Base-by-base conservation (phyloP, 2,113 vertebrate genomes). In the Corythoichthys haematopterus region DNA sequence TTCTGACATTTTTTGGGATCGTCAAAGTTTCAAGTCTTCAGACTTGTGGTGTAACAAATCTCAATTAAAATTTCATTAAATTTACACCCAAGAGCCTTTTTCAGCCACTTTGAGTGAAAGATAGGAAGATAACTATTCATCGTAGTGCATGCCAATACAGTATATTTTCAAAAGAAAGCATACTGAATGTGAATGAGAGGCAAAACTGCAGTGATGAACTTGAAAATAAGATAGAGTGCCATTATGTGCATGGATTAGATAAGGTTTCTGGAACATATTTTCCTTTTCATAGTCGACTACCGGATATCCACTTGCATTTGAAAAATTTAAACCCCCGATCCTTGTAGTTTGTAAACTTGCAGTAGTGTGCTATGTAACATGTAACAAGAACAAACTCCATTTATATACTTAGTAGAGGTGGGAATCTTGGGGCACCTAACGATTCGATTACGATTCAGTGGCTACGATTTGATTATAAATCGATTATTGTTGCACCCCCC, bases 81-180 rank as follows among this genome's bases (percentile, higher is more conserved):
- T 63, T 7, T n/a, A 64, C 51, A 48, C 67, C 2, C 46, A 53
- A n/a, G 4, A 46, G 50, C 46, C 56, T 37, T 1, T 64, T 7
- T 60, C 59, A 43, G 37, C 16, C 38, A 4, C 3, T 61, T 52
- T 62, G 45, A 45, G 37, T n/a, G 3, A 47, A 14, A 38, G 8
- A 58, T 45, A 36, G 6, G 7, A 36, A 52, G 33, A 8, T 43
- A 43, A 16, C 38, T 11, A 65, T 16, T 48, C 52, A 37, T 46
- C 58, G 51, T 28, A 36, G 16, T 33, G 43, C n/a, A 48, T 69
- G 46, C 37, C 56, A 69, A 40, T 13, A 62, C 56, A 69, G 36
- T 13, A 62, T 45, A 33, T 71, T 33, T 71, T 7, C 65, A 66
- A 85, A 84, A 72, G 68, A 79, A 80, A 84, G 78, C 65, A 45